Percentiles rank a stretch among this genome's conserved stretches.
These are phyloP conservation scores for Thereva nobilitata DNA, from an alignment of 2,888 invertebrate genomes.

Conservation along the genomic window DNA sequence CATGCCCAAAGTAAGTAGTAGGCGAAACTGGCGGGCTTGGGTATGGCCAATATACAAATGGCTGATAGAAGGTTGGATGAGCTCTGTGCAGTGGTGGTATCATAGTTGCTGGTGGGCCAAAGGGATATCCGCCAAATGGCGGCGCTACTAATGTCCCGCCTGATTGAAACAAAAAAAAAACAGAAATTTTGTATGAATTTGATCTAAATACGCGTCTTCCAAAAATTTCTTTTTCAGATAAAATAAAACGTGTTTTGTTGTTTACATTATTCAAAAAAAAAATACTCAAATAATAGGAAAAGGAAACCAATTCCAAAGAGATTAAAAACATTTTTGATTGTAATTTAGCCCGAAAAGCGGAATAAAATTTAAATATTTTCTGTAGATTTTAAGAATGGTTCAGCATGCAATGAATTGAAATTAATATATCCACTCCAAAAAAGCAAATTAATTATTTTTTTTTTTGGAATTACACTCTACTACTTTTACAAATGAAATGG, in stretches of 20 bases:
- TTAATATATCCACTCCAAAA: constrained; percentile 18
- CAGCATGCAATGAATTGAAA: constrained; percentile 27
- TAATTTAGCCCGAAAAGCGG: constrained; percentile 11
- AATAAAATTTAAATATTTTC: background rate
- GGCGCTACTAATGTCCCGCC: constrained; percentile 66
- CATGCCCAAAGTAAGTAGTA: constrained; percentile 79
- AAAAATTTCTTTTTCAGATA: too few relatives aligned
- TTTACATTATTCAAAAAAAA: too few relatives aligned
- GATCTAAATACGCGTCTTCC: too few relatives aligned
- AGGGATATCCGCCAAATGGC: constrained; percentile 53
- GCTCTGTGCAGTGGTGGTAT: constrained; percentile 62
- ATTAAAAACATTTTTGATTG: too few relatives aligned
- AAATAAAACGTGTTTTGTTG: too few relatives aligned
- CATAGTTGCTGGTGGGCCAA: constrained; percentile 61
- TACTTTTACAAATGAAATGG: constrained; percentile 28
- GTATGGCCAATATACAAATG: constrained; percentile 89
- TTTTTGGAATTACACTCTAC: constrained; percentile 21
- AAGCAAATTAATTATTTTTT: constrained; percentile 16
- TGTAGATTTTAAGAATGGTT: constrained; percentile 10
- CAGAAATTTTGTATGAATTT: too few relatives aligned
- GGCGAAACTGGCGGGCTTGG: constrained; percentile 94
- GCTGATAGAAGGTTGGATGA: constrained; percentile 64
- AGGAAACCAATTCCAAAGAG: too few relatives aligned
- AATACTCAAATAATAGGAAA: too few relatives aligned
- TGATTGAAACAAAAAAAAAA: constrained; percentile 44